Evolutionary conservation across 2,888 invertebrate genomes (phyloP), one percentile per base, ranked within the genome.

Genomic region (Athetis lepigone): DNA sequence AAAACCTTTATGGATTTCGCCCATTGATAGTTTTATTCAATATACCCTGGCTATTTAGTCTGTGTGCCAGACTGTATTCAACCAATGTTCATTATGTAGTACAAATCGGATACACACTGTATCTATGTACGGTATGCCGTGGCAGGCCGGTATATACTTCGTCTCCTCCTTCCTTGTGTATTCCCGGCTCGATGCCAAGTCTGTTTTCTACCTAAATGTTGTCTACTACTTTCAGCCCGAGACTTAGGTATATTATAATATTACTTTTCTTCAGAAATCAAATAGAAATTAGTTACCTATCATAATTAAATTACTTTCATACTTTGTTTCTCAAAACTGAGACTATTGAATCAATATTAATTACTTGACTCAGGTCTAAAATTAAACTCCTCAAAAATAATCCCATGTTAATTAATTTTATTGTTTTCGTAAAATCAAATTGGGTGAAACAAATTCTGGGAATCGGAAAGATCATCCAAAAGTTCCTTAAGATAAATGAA

Each of bases 401-500:
- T 69, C 49, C 45, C 13, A 59, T 50, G 37, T 52, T 68, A 73
- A 80, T 80, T 60, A 67, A 71, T 63, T 72, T 80, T 39, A 69
- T 65, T 78, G 74, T 78, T 76, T 73, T 70, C 67, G n/a, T 45
- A 71, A 76, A 68, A 76, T 77, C 43, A 70, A 80, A 76, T 70
- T 81, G 56, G 58, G 40, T 25, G 68, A 70, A 66, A 73, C 50
- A 45, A 70, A 79, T 74, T 74, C 64, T 63, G 19, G 29, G 62
- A 60, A 74, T 75, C 52, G 45, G 60, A 74, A 80, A 76, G 79
- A 80, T 80, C 64, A 71, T 71, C 76, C 25, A 21, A 74, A 74
- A 81, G 59, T 77, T 77, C 43, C 25, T 51, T 60, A 77, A 80
- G 58, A 79, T 73, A 77, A 80, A 81, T 71, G 65, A 79, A 77